phyloP scores from a whole-genome alignment of 2,797 vertebrate species.

The Epinephelus awoara region DNA sequence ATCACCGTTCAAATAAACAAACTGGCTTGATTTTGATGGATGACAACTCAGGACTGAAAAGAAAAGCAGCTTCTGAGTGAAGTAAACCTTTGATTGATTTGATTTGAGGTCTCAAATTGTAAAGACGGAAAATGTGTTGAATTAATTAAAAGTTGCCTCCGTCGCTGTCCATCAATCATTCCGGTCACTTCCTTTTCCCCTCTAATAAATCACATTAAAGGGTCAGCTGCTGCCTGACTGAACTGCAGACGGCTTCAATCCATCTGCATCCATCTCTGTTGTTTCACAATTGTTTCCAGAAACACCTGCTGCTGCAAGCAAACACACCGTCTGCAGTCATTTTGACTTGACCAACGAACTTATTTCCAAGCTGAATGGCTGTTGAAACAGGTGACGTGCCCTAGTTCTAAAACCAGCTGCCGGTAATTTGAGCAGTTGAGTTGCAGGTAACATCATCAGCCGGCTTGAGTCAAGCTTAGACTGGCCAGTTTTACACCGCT shows the following conservation, averaged over 20 bases:
- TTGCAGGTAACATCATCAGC: no score
- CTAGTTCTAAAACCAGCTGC: no score
- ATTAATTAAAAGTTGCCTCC: not conserved
- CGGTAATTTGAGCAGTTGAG: no score
- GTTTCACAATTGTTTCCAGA: not conserved
- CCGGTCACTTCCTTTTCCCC: slow-evolving; percentile 29
- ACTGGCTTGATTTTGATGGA: not conserved
- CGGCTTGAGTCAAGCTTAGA: no score
- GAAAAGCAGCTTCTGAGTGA: not conserved
- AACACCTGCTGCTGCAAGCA: no score
- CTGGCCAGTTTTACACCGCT: no score
- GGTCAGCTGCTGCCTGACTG: slow-evolving; percentile 14
- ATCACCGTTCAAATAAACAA: not conserved
- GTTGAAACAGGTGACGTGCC: no score
- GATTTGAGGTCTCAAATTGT: slow-evolving; percentile 12
- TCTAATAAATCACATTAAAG: slow-evolving; percentile 22
- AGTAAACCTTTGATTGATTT: slow-evolving; percentile 29
- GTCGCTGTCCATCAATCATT: not conserved
- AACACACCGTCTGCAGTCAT: no score
- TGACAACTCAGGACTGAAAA: not conserved
- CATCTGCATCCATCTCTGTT: no score
- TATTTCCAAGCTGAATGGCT: no score
- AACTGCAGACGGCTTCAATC: no score
- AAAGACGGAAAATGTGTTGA: not conserved
- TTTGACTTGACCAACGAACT: no score